Percentiles rank a stretch among this genome's conserved stretches.
Evolutionary conservation across 2,888 invertebrate species (phyloP).

Genomic region (Yponomeuta evonymella): DNA sequence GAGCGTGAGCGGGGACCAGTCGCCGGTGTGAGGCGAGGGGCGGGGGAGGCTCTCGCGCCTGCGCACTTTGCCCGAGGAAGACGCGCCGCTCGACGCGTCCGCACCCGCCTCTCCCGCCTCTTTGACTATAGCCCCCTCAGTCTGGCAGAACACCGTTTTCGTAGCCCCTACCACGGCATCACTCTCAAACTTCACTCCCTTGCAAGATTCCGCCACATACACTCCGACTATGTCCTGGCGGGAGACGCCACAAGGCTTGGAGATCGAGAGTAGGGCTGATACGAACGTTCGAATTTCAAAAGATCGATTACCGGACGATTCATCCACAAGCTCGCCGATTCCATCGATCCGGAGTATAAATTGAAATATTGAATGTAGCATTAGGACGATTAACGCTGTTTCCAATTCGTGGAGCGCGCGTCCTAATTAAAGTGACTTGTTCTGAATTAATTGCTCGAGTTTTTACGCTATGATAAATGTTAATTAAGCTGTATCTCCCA

Average conservation of each 20-base stretch:
- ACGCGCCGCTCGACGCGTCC: constrained; percentile 41
- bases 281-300: constrained; percentile 3
- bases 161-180: constrained; percentile 17
- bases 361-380: neutral
- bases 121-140: neutral
- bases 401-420: neutral
- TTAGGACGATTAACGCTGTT: neutral
- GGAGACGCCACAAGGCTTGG: neutral
- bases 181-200: neutral
- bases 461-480: neutral
- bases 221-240: neutral
- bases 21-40: constrained; percentile 70
- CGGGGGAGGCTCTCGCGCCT: constrained; percentile 71
- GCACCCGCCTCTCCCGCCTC: constrained; percentile 46
- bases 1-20: constrained; percentile 67
- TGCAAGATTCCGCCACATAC: neutral
- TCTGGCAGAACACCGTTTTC: constrained; percentile 14
- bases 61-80: constrained; percentile 66
- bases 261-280: constrained; percentile 1
- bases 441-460: neutral
- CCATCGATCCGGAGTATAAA: neutral
- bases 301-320: constrained; percentile 4
- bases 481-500: no score
- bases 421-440: neutral
- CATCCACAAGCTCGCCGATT: neutral